Base-by-base conservation (phyloP, 2,888 invertebrate genomes). In the Ornithoptera alexandrae region DNA sequence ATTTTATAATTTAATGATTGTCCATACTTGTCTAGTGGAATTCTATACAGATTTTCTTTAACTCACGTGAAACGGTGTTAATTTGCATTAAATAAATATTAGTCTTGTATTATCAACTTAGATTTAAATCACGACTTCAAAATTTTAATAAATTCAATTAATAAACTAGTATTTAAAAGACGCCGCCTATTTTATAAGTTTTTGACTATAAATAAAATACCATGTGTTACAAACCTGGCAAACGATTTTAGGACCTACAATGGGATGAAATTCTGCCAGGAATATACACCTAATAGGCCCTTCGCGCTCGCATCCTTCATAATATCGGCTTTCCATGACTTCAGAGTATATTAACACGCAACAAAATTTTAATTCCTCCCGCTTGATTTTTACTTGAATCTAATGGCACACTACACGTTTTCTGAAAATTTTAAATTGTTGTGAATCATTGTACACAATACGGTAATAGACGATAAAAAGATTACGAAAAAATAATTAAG, bases 281-380 rank as follows among this genome's bases (percentile, higher is more conserved):
- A 97, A 97, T 85, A 97, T 97, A 79, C 97, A 97, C 67, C 96
- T 93, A 74, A 97, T 96, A 10, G 95, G 95, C 7, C 96, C 96
- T 81, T 96, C 96, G 65, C 94, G 94, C 15, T 94, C 95, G 74
- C 94, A 95, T 5, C 94, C 94, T 78, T 95, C 94, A 76, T 93
- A 94, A 77, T 93, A 93, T 30, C 92, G 84, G 3, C 90, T 92
- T 78, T 93, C 93, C 92, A 93, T 92, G 69, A 81, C 81, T 78
- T 83, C 85, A 24, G 80, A 42, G 18, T 62, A 57, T 39, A 64
- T 53, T 24, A 63, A 53, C 2, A 8, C 2, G 24, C 10, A 24
- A 12, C 8, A 3, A 30, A 63, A 53, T 18, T 46, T 46, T 15
- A 46, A n/a, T 1, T 18, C 4, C 3, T 53, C 53, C 18, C 2